Base-by-base conservation (phyloP, 2,797 vertebrate genomes). In the Aulostomus chinensis region DNA sequence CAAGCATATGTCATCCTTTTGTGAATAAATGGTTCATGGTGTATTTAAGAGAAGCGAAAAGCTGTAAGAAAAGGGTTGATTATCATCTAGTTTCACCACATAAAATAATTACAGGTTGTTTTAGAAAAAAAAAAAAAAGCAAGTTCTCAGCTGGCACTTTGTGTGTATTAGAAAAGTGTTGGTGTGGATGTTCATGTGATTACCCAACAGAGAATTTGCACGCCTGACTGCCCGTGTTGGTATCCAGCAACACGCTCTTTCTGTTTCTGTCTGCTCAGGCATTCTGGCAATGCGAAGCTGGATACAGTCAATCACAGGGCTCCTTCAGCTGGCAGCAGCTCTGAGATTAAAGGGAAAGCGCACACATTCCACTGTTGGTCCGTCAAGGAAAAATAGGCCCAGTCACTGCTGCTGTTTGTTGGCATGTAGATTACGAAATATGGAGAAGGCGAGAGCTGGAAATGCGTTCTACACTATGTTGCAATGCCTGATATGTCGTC, bases 341-440 rank as follows among this genome's bases (percentile, higher is more conserved):
- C 56, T 76, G 64, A 76, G 78, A 73, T 78, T 67, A 77, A 80
- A 79, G 71, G 37, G 56, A 55, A 64, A 63, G 38, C 37, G 58
- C 40, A 32, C 47, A 16, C n/a, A 43, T 47, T 68, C 24, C 16
- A 11, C 13, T 24, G 14, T 13, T 3, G 10, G 26, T 14, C 26
- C 0, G 18, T 38, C 20, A 39, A 1, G 35, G 26, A 25, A 60
- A 59, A 60, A 58, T 36, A 13, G 58, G 55, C 18, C 13, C 15
- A 40, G 38, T 20, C 16, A 2, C 42, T 35, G 25, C 7, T 29
- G 12, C 13, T 36, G 15, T 16, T 12, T 16, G 18, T n/a, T n/a
- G 10, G 4, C 15, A 31, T 48, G 13, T 53, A 29, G 33, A 52
- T 58, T 58, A 42, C 25, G 29, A 17, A 21, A 51, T 28, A 20